phyloP scores from a whole-genome alignment of 2,797 vertebrate genomes.

The Epinephelus awoara region DNA sequence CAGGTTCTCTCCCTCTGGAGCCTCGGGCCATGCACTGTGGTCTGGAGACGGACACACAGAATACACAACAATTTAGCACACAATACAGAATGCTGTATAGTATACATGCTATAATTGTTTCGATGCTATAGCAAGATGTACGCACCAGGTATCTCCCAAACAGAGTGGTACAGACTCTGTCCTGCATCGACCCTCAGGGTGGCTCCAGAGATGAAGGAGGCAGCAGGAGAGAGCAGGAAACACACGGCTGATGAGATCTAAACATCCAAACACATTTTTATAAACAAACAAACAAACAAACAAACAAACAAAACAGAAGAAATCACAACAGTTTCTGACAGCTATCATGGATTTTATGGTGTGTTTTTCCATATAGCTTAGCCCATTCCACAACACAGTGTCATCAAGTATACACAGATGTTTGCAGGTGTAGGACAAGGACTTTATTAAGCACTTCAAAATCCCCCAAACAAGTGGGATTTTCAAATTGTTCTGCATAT shows the following conservation, averaged over 20 bases:
- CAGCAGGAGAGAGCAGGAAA: constrained; percentile 94
- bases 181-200: constrained; percentile 92
- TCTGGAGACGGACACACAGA: constrained; percentile 81
- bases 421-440: neutral
- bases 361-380: no score
- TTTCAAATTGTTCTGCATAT: neutral
- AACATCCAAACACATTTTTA: neutral
- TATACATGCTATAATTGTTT: no score
- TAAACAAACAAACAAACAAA: neutral
- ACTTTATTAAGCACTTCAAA: constrained; percentile 2
- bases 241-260: constrained; percentile 93
- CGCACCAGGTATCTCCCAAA: constrained; percentile 87
- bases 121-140: neutral
- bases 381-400: no score
- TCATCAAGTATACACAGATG: no score
- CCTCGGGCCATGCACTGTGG: constrained; percentile 90
- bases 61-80: neutral
- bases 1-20: constrained; percentile 88
- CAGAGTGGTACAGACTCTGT: constrained; percentile 84
- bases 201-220: constrained; percentile 93
- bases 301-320: neutral
- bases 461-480: no score
- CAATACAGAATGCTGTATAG: no score
- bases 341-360: no score
- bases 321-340: neutral